Conservation (phyloP, 2,888 invertebrate species). For the Altica lythri region DNA sequence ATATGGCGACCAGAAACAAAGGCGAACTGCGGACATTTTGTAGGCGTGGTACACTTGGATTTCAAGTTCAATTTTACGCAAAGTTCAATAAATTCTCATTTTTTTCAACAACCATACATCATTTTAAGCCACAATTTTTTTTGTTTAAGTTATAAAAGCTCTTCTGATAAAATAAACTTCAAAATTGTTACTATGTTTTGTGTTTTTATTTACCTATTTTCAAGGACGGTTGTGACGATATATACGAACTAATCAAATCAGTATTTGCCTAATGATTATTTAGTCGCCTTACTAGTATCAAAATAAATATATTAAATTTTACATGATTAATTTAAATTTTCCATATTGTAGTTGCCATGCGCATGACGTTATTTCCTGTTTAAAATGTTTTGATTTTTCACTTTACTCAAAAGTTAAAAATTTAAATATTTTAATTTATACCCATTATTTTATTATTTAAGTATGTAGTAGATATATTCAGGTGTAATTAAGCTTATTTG, state of each 20-base stretch:
- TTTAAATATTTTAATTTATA: neutral
- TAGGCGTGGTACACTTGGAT: conserved; percentile 54
- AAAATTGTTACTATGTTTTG: conserved; percentile 33
- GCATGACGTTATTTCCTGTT: conserved; percentile 21
- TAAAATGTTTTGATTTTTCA: neutral
- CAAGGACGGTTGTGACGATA: conserved; percentile 37
- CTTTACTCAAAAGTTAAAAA: neutral
- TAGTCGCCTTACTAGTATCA: conserved; percentile 13
- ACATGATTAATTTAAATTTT: conserved; percentile 11
- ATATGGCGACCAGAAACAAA: conserved; percentile 56
- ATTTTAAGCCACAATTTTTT: conserved; percentile 17
- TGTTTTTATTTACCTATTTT: conserved; percentile 46
- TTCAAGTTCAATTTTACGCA: conserved; percentile 35
- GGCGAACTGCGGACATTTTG: conserved; percentile 56
- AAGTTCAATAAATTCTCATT: conserved; percentile 24
- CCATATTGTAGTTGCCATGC: conserved; percentile 23
- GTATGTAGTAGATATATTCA: neutral
- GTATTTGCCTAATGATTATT: conserved; percentile 19
- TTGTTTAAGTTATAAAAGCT: conserved; percentile 23
- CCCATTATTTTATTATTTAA: neutral
- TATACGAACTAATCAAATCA: conserved; percentile 9
- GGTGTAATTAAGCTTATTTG: neutral
- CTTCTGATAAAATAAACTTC: conserved; percentile 30
- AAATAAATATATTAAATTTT: conserved; percentile 7
- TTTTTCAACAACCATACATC: conserved; percentile 20